Evolutionary conservation across 2,797 vertebrate species (phyloP), one percentile per base, ranked within the genome.

Genomic region (Chaunax sp.): DNA sequence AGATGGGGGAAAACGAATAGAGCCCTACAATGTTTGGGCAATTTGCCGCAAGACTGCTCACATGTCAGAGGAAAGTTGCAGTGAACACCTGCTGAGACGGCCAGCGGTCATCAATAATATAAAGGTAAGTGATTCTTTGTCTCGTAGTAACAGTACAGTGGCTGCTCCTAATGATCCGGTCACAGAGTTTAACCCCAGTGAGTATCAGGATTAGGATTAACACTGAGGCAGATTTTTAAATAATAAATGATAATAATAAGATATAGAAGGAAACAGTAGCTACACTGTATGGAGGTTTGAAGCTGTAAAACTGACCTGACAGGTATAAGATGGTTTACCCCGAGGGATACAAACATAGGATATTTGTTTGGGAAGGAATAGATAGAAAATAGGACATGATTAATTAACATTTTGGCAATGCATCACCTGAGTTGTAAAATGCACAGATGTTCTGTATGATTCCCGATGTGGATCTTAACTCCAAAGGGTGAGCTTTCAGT

Each of bases 81-180:
- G 53, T 35, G 37, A 73, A 65, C 41, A 68, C 38, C 43, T 7
- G 40, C 33, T 19, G 55, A 45, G 64, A 60, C 59, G 15, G 49
- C 40, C 53, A 35, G 45, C 6, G 2, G 38, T 62, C 78, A 66
- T 80, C 60, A 79, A 72, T 75, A 75, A 80, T 69, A 46, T 2
- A 79, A n/a, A 55, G 10, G 75, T 51, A 60, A 75, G 28, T 72
- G 72, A 80, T n/a, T 69, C 72, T 60, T 59, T 71, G 63, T 52
- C 47, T 40, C 54, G 26, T 6, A 54, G 76, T 59, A 62, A 59
- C 37, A 33, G 20, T 7, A 52, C 22, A 0, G 12, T 51, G 46
- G 69, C 75, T 43, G 58, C 62, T 56, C 35, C 50, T 50, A 26
- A 46, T 65, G 62, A 59, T 66, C 63, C 25, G 13, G 25, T 20